Evolutionary conservation across 53 echinoderm and acorn worm species (phyloP).

Genomic region (Crossaster papposus): DNA sequence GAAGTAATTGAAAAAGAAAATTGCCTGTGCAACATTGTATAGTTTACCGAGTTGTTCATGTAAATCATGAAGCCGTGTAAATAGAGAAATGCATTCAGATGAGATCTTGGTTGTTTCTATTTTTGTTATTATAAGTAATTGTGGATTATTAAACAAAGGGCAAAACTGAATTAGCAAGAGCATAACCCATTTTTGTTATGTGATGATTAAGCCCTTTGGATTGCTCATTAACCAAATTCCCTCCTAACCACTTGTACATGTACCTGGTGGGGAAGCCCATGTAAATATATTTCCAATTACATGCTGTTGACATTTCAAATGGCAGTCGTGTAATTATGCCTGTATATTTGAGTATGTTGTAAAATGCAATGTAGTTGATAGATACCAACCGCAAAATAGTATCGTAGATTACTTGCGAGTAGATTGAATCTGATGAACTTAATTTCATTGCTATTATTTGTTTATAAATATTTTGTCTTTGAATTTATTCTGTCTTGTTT

Average conservation of each 20-base stretch:
- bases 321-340: not conserved
- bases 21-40: conserved; percentile 19
- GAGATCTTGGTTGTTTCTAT: conserved; percentile 54
- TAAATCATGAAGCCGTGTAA: conserved; percentile 48
- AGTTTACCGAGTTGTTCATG: conserved; percentile 36
- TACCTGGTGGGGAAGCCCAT: conserved; percentile 28
- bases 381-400: not conserved
- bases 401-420: conserved; percentile 6
- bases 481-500: conserved; percentile 49
- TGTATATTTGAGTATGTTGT: conserved; percentile 15
- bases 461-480: conserved; percentile 36
- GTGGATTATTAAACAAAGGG: conserved; percentile 13
- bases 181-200: conserved; percentile 28
- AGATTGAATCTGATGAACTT: not conserved
- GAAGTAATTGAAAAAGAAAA: not conserved
- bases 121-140: conserved; percentile 51
- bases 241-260: conserved; percentile 46
- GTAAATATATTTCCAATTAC: conserved; percentile 33
- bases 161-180: conserved; percentile 9
- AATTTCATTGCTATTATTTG: not conserved
- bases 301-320: conserved; percentile 35
- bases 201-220: conserved; percentile 3
- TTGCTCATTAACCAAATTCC: not conserved
- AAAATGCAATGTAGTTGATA: conserved; percentile 3
- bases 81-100: conserved; percentile 56